phyloP scores from a whole-genome alignment of 2,797 vertebrate genomes.

The Lagodon rhomboides region DNA sequence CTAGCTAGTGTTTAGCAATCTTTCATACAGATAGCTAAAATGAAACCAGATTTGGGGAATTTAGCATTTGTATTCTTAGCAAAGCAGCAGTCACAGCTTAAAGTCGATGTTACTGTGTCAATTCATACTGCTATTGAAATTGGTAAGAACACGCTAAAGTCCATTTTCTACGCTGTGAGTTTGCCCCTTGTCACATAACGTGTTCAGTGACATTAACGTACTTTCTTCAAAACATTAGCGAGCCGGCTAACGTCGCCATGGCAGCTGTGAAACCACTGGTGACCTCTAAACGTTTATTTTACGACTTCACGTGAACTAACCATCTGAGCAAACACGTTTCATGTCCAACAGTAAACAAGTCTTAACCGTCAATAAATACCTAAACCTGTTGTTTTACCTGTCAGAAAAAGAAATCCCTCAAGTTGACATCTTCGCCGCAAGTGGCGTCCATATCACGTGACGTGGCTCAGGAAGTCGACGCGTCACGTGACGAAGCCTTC shows the following conservation, averaged over 20 bases:
- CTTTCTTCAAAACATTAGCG: background rate
- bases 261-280: background rate
- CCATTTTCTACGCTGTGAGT: background rate
- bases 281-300: slow-evolving; percentile 28
- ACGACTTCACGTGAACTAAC: background rate
- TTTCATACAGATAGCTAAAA: no score
- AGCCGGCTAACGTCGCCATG: slow-evolving; percentile 30
- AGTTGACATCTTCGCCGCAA: slow-evolving; percentile 26
- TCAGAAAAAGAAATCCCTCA: slow-evolving; percentile 14
- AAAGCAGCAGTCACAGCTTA: background rate
- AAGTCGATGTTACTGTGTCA: background rate
- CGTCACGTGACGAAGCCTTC: slow-evolving; percentile 45
- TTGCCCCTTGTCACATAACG: background rate
- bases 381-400: slow-evolving; percentile 54
- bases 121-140: background rate
- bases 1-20: no score
- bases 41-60: background rate
- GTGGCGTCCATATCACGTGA: slow-evolving; percentile 52
- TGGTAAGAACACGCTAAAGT: background rate
- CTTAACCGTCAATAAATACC: background rate
- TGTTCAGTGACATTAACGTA: background rate
- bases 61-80: background rate
- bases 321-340: rapidly evolving
- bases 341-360: rapidly evolving
- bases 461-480: background rate